These are phyloP conservation scores for Andrena minutula DNA, from an alignment of 2,888 invertebrate species.

Conservation along the genomic window DNA sequence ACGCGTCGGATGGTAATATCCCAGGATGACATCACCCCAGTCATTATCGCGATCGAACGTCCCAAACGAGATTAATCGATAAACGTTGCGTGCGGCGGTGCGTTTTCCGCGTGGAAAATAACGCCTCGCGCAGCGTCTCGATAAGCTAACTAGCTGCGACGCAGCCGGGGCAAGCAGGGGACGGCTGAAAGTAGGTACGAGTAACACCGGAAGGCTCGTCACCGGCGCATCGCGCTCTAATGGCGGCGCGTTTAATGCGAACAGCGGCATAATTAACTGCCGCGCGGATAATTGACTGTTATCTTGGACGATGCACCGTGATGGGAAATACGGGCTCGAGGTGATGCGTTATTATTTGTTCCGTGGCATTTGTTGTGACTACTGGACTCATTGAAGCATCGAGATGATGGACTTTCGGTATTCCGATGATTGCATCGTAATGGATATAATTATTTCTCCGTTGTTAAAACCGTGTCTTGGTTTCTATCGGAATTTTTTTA, in stretches of 20 bases:
- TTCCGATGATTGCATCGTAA: slow-evolving; percentile 29
- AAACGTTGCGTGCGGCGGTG: background rate
- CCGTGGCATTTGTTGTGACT: slow-evolving; percentile 6
- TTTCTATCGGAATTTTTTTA: background rate
- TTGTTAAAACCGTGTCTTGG: slow-evolving; percentile 19
- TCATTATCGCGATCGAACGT: slow-evolving; percentile 35
- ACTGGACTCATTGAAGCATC: background rate
- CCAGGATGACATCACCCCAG: slow-evolving; percentile 22
- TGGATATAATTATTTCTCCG: slow-evolving; percentile 18
- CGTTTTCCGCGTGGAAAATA: slow-evolving; percentile 2
- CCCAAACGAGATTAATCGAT: slow-evolving; percentile 6
- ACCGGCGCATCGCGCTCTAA: background rate
- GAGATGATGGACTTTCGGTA: background rate
- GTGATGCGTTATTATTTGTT: background rate
- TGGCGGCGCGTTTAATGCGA: background rate
- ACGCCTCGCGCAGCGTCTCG: background rate
- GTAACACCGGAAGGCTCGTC: background rate
- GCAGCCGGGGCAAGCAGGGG: background rate
- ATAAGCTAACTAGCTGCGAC: background rate
- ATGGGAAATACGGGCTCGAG: slow-evolving; percentile 4
- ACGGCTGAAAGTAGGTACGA: background rate
- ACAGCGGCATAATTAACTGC: background rate
- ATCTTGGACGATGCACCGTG: background rate
- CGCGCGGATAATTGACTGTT: slow-evolving; percentile 5
- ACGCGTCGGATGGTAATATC: background rate